phyloP scores from a whole-genome alignment of 2,797 vertebrate species.

The Amblyopsis hoosieri region DNA sequence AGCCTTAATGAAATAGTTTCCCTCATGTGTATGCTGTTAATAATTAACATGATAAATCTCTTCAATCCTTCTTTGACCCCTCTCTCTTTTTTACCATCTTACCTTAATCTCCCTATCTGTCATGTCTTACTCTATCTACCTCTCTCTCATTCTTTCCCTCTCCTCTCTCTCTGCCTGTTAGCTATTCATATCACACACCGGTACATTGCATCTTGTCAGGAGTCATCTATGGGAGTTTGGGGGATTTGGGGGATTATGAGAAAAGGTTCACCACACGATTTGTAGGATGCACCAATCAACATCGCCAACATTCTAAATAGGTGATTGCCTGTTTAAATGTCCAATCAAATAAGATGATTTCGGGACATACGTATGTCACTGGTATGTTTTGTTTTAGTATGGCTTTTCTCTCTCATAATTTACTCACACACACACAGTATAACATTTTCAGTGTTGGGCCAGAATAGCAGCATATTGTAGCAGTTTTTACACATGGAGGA shows the following conservation, averaged over 20 bases:
- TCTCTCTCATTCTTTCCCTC: constrained; percentile 6
- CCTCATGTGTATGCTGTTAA: constrained; percentile 21
- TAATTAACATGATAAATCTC: constrained; percentile 1
- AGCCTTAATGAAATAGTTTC: neutral
- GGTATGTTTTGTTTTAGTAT: too few species aligned
- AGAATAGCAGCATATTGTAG: too few species aligned
- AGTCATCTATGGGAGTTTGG: neutral
- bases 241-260: constrained; percentile 1
- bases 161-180: neutral
- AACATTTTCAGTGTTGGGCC: too few species aligned
- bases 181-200: constrained; percentile 32
- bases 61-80: neutral
- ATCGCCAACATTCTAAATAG: too few species aligned
- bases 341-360: too few species aligned
- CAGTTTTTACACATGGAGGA: too few species aligned
- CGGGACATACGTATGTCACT: too few species aligned
- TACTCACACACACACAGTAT: too few species aligned
- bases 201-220: neutral
- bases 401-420: too few species aligned
- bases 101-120: neutral
- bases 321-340: too few species aligned
- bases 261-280: constrained; percentile 24
- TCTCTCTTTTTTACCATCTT: neutral
- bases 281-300: neutral
- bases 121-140: neutral